phyloP scores from a whole-genome alignment of 2,113 vertebrate species.

The Panthera leo region DNA sequence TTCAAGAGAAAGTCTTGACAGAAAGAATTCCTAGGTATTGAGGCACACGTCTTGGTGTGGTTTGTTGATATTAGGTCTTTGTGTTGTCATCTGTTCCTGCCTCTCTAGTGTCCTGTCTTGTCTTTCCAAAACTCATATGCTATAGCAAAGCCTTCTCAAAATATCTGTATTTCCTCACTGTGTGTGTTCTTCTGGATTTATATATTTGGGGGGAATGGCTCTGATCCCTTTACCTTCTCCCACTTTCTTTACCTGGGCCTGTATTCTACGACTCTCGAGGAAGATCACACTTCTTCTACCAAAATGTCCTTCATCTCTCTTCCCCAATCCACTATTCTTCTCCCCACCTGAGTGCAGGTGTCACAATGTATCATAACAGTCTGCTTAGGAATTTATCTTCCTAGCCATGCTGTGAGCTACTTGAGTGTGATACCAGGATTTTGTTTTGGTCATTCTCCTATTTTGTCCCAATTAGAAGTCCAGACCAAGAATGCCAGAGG shows the following conservation, averaged over 20 bases:
- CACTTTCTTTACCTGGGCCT: neutral
- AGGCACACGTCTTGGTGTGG: neutral
- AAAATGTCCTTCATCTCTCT: neutral
- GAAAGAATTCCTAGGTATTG: neutral
- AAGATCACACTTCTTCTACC: neutral
- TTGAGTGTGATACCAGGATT: neutral
- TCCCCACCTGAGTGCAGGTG: neutral
- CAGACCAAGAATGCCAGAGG: neutral
- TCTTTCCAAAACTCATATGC: neutral
- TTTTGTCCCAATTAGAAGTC: constrained; percentile 7
- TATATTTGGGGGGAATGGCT: neutral
- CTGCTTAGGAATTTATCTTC: neutral
- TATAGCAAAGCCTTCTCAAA: neutral
- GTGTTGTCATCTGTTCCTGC: neutral
- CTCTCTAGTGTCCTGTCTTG: neutral
- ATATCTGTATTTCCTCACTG: neutral
- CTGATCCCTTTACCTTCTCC: neutral
- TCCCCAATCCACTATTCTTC: neutral
- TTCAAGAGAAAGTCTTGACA: neutral
- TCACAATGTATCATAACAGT: neutral
- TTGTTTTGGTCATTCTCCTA: neutral
- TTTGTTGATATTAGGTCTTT: neutral
- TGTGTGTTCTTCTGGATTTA: neutral
- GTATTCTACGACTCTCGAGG: neutral
- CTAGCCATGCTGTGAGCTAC: neutral